Base-by-base conservation (phyloP, 2,113 vertebrate genomes). In the Archilochus colubris region DNA sequence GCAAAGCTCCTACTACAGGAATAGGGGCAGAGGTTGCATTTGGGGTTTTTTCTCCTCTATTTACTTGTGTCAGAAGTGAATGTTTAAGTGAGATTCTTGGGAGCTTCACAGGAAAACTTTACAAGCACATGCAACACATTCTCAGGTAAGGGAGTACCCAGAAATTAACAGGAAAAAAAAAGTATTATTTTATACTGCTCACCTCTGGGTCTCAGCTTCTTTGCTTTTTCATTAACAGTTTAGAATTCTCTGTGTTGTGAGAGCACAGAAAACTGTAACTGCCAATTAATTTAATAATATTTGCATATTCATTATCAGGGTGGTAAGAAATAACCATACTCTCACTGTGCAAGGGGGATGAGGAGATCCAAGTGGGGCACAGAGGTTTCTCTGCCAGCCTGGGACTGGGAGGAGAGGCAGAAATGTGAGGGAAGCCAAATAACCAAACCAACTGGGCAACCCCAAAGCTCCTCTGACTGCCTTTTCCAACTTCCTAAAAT, bases 271-370 rank as follows among this genome's bases (percentile, higher is more conserved):
- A 94, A 51, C 38, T 63, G 30, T 7, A 76, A 58, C 67, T 83
- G 88, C 59, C 82, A 74, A 59, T 90, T 88, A 88, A 82, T 77
- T 24, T 33, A 70, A 67, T 30, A 28, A 23, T 63, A 78, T 90
- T 77, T 94, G 88, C 94, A 92, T 81, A 67, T 55, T 77, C 64
- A 69, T 80, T 58, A 33, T 59, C 64, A 21, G 2, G 51, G 74
- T 20, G 85, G 3, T 73, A 54, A 18, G 54, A 74, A 91, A 25
- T 2, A 74, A 19, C 38, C 81, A 14, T 8, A 40, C 64, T 54
- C 76, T 48, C 23, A 4, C 3, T 18, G 69, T 20, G 38, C 43
- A 38, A 28, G 40, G 1, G 44, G 48, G 55, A 44, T 9, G 33
- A 78, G 20, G 30, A 61, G 91, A 87, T 76, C 62, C 79, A 59